Evolutionary conservation across 1,140 invertebrate genomes (phyloP), one percentile per base, ranked within the genome.

Genomic region (Xylocopa sonorina): DNA sequence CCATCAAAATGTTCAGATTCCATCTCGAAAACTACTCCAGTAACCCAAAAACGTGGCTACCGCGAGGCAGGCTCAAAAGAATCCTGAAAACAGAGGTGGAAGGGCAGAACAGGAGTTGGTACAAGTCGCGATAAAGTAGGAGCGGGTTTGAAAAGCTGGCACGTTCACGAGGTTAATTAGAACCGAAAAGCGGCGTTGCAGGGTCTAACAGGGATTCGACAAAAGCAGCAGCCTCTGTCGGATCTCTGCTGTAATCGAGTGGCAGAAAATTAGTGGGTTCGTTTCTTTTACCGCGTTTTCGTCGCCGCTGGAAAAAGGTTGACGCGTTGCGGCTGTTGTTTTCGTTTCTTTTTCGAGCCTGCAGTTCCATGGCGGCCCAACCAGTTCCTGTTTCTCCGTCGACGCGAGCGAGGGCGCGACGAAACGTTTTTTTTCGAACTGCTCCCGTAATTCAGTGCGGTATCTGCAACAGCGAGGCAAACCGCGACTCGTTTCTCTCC

Each of bases 371-470:
- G 74, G 38, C 51, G 50, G 38, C 38, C 29, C 27, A n/a, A n/a
- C n/a, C n/a, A n/a, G n/a, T n/a, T 68, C 41, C 32, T 51, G 62
- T 46, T 68, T 57, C 41, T 27, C 46, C n/a, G 9, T 4, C 6
- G 38, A 27, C 14, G 43, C n/a, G 34, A 32, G 21, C 48, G n/a
- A 1, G 16, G 2, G 9, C 10, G 14, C 27, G 2, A 10, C 2
- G 27, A 34, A 29, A 68, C 18, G 6, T 12, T 29, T 27, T 24
- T 43, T 67, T 75, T 67, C 38, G 75, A 48, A 10, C 32, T 2
- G 21, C 50, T 29, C 29, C 38, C 34, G 67, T 80, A 83, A 80
- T 62, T 83, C 71, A 80, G 51, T 5, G 12, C n/a, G 43, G 80
- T 67, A 74, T 63, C 77, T 53, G 57, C 18, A n/a, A 24, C 29